Evolutionary conservation across 2,797 vertebrate genomes (phyloP), one percentile per base, ranked within the genome.

Genomic region (Pseudochaenichthys georgianus): DNA sequence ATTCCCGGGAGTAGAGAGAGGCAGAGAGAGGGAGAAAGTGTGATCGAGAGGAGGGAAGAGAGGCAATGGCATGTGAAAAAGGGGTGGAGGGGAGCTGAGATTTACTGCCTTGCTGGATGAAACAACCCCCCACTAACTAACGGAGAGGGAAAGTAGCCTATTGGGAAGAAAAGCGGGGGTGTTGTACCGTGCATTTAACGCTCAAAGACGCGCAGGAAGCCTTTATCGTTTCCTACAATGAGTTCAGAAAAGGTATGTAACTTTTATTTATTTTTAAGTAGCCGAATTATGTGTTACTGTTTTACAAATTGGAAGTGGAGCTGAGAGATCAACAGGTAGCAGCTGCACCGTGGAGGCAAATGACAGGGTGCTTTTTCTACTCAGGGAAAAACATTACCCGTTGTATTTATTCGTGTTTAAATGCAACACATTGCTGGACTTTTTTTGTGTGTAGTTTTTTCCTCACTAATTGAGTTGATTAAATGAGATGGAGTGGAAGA

Each of bases 21-120:
- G 34, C 53, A 81, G 72, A 41, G 78, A 65, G 59, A 77, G 43
- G 45, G 23, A 23, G 34, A 28, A 53, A 48, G 46, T 38, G 34
- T 38, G 34, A 38, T 69, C 50, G 78, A 11, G 79, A 8, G 52
- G 8, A 9, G 34, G 41, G 38, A n/a, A 48, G 45, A 51, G 48
- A 46, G 71, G 57, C 23, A 23, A 23, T 23, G 23, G 23, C 85
- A 91, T 91, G 87, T 90, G 88, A 92, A 92, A 90, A 91, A 85
- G 89, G 91, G 92, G 92, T 89, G 89, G 91, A 87, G 89, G 92
- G 86, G 61, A 83, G 82, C 7, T 66, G 88, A 90, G 94, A 94
- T 95, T 95, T 95, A 94, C 92, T 92, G 94, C 93, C 70, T 81
- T 87, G 89, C 85, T 84, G 89, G 89, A 91, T 93, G 92, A 92